A percentile compares a stretch with the other conserved stretches of the same genome.
These are phyloP conservation scores for Prionace glauca DNA, from an alignment of 2,797 vertebrate genomes.

Conservation along the genomic window DNA sequence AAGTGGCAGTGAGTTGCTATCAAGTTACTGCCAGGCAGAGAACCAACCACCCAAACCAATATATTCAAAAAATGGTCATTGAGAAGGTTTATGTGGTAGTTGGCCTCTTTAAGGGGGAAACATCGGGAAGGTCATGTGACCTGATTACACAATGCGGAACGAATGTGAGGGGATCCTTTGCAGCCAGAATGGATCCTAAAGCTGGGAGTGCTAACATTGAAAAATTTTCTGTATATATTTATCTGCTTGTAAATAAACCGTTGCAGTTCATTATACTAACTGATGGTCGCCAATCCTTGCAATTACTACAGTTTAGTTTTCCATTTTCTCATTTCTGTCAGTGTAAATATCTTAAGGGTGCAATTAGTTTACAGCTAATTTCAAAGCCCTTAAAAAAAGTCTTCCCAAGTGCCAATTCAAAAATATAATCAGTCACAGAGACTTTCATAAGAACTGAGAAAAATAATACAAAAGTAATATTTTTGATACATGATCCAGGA, in stretches of 20 bases:
- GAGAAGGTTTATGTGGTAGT: not conserved
- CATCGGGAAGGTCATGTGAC: no score
- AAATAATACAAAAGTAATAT: constrained; percentile 11
- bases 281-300: no score
- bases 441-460: constrained; percentile 8
- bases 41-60: not conserved
- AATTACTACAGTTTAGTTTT: not conserved
- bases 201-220: no score
- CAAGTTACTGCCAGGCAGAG: not conserved
- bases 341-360: not conserved
- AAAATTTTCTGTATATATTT: no score
- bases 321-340: not conserved
- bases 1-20: not conserved
- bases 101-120: no score
- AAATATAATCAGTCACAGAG: not conserved
- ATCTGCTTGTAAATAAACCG: no score
- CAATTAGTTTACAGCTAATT: not conserved
- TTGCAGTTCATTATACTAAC: no score
- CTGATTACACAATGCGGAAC: no score
- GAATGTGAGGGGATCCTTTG: no score
- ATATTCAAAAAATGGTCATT: not conserved
- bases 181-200: no score
- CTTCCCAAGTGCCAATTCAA: not conserved
- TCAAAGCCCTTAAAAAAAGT: not conserved
- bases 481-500: not conserved